Percentiles rank a stretch among this genome's conserved stretches.
phyloP scores from a whole-genome alignment of 2,888 invertebrate species.

The Sepioteuthis lessoniana region DNA sequence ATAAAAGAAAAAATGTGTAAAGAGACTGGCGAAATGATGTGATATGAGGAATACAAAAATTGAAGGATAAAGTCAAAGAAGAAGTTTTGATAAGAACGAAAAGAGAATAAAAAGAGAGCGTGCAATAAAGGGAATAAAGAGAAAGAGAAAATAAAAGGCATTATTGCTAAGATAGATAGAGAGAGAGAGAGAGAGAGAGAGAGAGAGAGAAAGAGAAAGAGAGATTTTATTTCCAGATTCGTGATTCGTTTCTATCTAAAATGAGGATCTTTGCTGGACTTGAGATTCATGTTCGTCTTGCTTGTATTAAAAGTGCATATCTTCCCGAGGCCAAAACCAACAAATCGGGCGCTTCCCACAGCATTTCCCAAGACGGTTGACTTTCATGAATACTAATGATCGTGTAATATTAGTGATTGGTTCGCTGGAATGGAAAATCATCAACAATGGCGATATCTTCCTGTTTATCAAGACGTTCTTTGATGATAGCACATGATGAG shows the following conservation, averaged over 20 bases:
- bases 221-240: no score
- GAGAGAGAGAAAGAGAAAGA: background rate
- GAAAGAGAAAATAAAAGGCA: background rate
- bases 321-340: background rate
- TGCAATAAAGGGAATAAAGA: no score
- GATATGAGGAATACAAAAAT: no score
- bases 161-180: background rate
- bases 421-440: background rate
- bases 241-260: background rate
- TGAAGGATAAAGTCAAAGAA: no score
- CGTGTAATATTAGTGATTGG: background rate
- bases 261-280: background rate
- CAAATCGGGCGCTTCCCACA: background rate
- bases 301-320: background rate
- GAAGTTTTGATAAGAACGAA: no score
- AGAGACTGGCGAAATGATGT: no score
- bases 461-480: background rate
- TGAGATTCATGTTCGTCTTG: background rate
- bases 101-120: no score
- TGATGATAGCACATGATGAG: background rate
- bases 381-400: constrained; percentile 10
- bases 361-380: background rate
- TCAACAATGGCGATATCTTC: background rate
- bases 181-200: background rate
- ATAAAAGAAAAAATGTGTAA: no score